These are phyloP conservation scores for Natator depressus DNA, from an alignment of 2,113 vertebrate species.

Conservation along the genomic window DNA sequence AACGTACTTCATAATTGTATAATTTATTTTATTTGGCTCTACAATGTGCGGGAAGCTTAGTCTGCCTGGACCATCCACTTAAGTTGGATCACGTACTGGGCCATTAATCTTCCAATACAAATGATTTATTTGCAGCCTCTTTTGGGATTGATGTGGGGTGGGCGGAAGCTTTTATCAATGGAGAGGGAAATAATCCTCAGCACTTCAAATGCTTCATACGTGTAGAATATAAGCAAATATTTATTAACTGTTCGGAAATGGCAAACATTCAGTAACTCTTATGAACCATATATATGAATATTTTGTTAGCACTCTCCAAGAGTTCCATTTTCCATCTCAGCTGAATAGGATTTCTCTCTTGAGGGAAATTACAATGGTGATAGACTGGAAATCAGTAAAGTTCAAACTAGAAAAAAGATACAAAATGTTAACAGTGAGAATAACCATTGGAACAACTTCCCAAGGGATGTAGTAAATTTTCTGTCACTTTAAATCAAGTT, in stretches of 20 bases:
- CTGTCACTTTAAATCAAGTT: background rate
- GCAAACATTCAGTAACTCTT: background rate
- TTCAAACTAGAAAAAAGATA: background rate
- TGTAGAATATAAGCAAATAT: background rate
- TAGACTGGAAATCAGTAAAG: background rate
- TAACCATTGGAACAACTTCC: background rate
- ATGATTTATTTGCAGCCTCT: constrained; percentile 9
- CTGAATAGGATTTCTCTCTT: background rate
- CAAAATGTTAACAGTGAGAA: background rate
- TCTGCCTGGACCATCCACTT: background rate
- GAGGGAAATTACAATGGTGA: background rate
- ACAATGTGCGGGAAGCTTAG: background rate
- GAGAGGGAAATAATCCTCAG: background rate
- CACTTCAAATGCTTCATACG: background rate
- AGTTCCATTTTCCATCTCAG: background rate
- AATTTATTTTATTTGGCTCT: constrained; percentile 14
- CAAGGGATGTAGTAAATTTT: background rate
- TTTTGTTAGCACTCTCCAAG: background rate
- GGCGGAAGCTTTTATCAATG: background rate
- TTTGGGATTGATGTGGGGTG: background rate
- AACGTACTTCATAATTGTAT: background rate
- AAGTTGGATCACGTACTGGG: constrained; percentile 42
- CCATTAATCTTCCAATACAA: constrained; percentile 7
- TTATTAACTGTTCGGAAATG: background rate
- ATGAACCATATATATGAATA: background rate